phyloP scores from a whole-genome alignment of 2,797 vertebrate genomes.

The Macrochelys suwanniensis region DNA sequence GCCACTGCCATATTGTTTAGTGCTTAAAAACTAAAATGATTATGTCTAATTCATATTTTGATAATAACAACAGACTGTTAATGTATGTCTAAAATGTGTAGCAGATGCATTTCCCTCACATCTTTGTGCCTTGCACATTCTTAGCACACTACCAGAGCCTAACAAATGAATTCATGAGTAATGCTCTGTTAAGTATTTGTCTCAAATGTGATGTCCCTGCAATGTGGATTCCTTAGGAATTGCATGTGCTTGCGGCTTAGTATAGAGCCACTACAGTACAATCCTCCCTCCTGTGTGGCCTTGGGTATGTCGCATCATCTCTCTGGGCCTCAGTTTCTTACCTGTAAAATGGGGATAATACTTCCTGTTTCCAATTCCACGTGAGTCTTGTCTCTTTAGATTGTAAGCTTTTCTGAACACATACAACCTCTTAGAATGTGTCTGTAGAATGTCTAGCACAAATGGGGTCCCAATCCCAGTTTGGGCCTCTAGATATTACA shows the following conservation, averaged over 20 bases:
- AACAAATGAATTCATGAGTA: not conserved
- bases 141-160: not conserved
- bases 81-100: not conserved
- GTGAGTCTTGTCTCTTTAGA: too few relatives aligned
- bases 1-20: not conserved
- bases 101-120: not conserved
- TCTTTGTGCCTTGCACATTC: not conserved
- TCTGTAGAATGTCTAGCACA: too few relatives aligned
- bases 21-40: constrained; percentile 32
- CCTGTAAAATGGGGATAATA: too few relatives aligned
- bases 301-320: too few relatives aligned
- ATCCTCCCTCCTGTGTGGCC: too few relatives aligned
- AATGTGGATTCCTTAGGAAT: not conserved
- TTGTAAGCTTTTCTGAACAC: too few relatives aligned
- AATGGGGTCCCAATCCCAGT: too few relatives aligned
- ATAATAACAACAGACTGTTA: not conserved
- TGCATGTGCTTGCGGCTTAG: too few relatives aligned
- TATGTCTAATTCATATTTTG: not conserved
- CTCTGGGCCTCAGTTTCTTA: too few relatives aligned
- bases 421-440: too few relatives aligned
- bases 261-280: too few relatives aligned
- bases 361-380: too few relatives aligned
- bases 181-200: not conserved
- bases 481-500: not conserved
- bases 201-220: not conserved